These are phyloP conservation scores for Spermophilus dauricus DNA, from an alignment of 2,113 vertebrate genomes.

Conservation along the genomic window DNA sequence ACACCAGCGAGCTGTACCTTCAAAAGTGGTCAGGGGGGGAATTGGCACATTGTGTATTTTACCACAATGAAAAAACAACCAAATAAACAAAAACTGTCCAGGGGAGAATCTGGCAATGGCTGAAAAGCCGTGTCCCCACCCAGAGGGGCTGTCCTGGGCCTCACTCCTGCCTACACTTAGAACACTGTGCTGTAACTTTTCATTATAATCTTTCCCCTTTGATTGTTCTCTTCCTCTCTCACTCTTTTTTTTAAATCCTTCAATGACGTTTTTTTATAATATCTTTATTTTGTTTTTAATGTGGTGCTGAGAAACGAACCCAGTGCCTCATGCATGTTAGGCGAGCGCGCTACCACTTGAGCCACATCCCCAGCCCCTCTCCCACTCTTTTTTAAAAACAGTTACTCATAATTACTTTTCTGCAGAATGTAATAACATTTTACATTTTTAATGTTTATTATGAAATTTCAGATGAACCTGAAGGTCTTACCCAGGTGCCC, in stretches of 20 bases:
- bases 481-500: neutral
- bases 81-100: neutral
- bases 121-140: neutral
- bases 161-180: neutral
- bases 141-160: neutral
- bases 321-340: no score
- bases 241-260: no score
- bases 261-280: no score
- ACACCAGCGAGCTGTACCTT: neutral
- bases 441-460: neutral
- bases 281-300: no score
- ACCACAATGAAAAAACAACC: neutral
- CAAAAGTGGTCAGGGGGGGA: neutral
- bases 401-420: conserved; percentile 13
- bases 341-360: no score
- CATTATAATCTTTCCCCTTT: neutral
- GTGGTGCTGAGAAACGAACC: no score
- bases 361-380: neutral
- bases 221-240: neutral
- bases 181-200: neutral
- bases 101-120: neutral
- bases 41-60: neutral
- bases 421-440: neutral
- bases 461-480: neutral
- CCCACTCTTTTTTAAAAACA: neutral